phyloP scores from a whole-genome alignment of 2,888 invertebrate species.

The Listrodromus nycthemerus region DNA sequence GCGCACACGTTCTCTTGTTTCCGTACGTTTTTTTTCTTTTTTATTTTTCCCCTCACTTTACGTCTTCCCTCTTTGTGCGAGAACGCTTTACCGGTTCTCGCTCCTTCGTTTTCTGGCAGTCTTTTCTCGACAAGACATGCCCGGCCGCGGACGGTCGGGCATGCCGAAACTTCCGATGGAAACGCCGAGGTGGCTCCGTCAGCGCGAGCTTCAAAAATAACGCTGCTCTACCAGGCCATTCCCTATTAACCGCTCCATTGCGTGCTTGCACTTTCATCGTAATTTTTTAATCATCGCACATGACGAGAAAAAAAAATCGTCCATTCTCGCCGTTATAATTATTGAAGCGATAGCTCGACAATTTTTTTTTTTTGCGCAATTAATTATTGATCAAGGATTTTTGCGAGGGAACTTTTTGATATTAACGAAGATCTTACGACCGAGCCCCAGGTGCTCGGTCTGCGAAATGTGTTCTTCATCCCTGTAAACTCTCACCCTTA shows the following conservation, averaged over 20 bases:
- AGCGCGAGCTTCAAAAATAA: constrained; percentile 24
- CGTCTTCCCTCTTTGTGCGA: constrained; percentile 60
- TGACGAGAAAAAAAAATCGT: no score
- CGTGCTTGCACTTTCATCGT: not conserved
- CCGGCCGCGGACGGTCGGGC: not conserved
- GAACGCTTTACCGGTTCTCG: constrained; percentile 35
- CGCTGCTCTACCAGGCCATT: not conserved
- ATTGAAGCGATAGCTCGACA: not conserved
- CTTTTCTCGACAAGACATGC: constrained; percentile 41
- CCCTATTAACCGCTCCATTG: not conserved
- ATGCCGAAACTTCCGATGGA: constrained; percentile 7
- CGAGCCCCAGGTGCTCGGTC: constrained; percentile 52
- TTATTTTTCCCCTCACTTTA: constrained; percentile 41
- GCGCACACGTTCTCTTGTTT: constrained; percentile 62
- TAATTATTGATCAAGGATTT: constrained; percentile 46
- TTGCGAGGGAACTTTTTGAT: constrained; percentile 10
- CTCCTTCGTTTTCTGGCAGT: constrained; percentile 11
- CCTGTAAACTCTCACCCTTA: constrained; percentile 46
- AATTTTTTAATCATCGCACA: no score
- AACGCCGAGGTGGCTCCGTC: constrained; percentile 22
- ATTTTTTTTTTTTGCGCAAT: not conserved
- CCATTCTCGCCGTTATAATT: no score
- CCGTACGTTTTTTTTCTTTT: constrained; percentile 36
- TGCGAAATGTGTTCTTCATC: constrained; percentile 36
- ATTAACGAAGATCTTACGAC: not conserved